Evolutionary conservation across 2,797 vertebrate genomes (phyloP), one percentile per base, ranked within the genome.

Genomic region (Somateria mollissima): DNA sequence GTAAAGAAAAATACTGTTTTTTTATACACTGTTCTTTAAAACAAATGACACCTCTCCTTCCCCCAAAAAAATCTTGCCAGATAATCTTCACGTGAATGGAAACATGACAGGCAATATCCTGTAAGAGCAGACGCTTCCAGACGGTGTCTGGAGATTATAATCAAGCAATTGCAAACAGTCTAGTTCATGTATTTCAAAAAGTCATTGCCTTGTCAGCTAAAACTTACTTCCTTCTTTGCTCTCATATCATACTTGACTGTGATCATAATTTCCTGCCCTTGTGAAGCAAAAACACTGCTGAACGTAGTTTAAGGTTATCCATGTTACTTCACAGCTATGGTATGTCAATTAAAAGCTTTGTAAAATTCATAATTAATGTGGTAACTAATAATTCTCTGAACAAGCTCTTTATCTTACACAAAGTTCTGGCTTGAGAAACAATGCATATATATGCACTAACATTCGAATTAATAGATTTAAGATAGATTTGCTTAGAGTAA

Each of bases 101-200:
- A 69, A 70, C 13, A 4, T 28, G 20, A 73, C 30, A 51, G 81
- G 53, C 41, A 69, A 39, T 60, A 71, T 61, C 16, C 60, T 45
- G 10, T 61, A 39, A 47, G 0, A 0, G 53, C 54, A 91, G 84
- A 64, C 92, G 32, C 66, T 87, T 89, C 81, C 75, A 80, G 53
- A 34, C 5, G 80, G 43, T 57, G 24, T 79, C 56, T 89, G 27
- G 34, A 91, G 37, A 77, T 89, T 34, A 47, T 54, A 70, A 75
- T 61, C 28, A 70, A 66, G 17, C 11, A 37, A 13, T 27, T 73
- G 25, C 62, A 75, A 91, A 36, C 56, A 2, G 1, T 72, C 39
- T 58, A 47, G 19, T 77, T 91, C 71, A 69, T 57, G 8, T 65
- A 78, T 75, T 77, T 79, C 62, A 80, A 77, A 58, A 91, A 77